Base-by-base conservation (phyloP, 2,888 invertebrate species). In the Hecatera dysodea region DNA sequence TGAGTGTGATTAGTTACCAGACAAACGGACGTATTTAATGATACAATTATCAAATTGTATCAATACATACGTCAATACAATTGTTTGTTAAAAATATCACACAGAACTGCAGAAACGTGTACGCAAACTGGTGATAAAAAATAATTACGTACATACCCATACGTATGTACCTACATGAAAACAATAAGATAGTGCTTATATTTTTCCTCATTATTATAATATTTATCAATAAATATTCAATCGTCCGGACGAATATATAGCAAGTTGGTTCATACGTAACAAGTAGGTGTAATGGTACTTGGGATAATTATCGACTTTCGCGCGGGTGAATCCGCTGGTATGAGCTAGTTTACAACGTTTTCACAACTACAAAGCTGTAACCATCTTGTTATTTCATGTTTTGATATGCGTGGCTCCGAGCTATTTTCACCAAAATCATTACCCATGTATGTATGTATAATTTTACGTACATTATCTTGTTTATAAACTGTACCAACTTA, bases 401-500 rank as follows among this genome's bases (percentile, higher is more conserved):
- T 24, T 24, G 48, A 24, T 39, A 29, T 12, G 11, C 9, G 12
- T 67, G 33, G 42, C 33, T 60, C 2, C 17, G 22, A 57, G 29
- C 39, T 39, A 15, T 57, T 33, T 57, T 33, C 61, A 46, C 24
- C 12, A 36, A 56, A 48, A 72, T 11, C 27, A 15, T 24, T 12
- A 56, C n/a, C n/a, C n/a, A n/a, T n/a, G n/a, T n/a, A n/a, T n/a
- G n/a, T n/a, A n/a, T 19, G 29, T 44, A 44, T 44, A 44, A 75
- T 56, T 46, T 12, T 46, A 53, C 12, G 12, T 57, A 39, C 42
- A 19, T 52, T n/a, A 22, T 59, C 27, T 52, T 63, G 57, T 68
- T 76, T 77, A 73, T 59, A 59, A 46, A 52, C 53, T 42, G 19
- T 44, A 48, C 27, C 8, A n/a, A n/a, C n/a, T n/a, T n/a, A n/a